phyloP scores from a whole-genome alignment of 2,113 vertebrate species.

The Orthochromis indermauri region DNA sequence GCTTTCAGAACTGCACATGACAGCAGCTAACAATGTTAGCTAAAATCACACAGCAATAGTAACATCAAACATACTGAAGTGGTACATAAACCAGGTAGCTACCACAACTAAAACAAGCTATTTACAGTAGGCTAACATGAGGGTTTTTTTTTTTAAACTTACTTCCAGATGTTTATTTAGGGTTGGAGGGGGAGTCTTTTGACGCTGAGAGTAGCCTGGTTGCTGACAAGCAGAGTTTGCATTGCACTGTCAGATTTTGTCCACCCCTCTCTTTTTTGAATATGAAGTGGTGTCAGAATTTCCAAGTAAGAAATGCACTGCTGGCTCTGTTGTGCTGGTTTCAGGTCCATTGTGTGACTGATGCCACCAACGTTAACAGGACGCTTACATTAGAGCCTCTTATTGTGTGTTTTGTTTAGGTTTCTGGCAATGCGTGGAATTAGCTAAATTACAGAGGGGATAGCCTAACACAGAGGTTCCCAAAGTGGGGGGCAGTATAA shows the following conservation, averaged over 20 bases:
- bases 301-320: not conserved
- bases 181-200: not conserved
- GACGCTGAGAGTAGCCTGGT: not conserved
- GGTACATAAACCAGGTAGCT: not conserved
- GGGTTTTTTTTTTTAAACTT: accelerated
- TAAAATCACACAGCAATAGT: not conserved
- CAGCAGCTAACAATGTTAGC: not conserved
- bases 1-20: not conserved
- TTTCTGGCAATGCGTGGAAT: not conserved
- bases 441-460: not conserved
- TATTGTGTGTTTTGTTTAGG: not conserved
- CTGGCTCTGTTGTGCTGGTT: not conserved
- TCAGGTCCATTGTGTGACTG: not conserved
- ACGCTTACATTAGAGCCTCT: not conserved
- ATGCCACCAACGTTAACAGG: not conserved
- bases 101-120: not conserved
- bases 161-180: not conserved
- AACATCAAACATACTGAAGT: not conserved
- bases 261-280: not conserved
- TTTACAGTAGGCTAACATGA: not conserved
- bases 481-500: no score
- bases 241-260: not conserved
- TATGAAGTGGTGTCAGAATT: not conserved
- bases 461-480: not conserved
- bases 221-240: not conserved